Evolutionary conservation across 2,113 vertebrate genomes (phyloP), one percentile per base, ranked within the genome.

Genomic region (Alosa alosa): DNA sequence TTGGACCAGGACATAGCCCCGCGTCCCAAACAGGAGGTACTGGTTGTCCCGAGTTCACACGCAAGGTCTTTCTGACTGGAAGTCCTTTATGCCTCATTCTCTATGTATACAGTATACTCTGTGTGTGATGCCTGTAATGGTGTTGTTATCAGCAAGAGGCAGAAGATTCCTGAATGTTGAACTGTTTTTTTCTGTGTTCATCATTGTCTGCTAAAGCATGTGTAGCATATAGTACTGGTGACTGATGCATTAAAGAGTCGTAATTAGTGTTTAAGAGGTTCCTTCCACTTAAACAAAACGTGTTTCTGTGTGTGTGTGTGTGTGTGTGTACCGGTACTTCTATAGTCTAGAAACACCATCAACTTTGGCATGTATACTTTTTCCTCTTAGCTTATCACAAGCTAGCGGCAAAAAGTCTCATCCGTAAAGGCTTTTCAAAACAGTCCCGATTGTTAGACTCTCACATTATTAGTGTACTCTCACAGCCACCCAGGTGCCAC

Each of bases 1-100:
- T 96, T 88, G 97, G 97, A 99, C 94, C 96, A 97, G 91, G 97
- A 99, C 94, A 95, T 96, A 95, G 97, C 96, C 90, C 96, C 96
- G 91, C 96, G 97, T 94, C 97, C 97, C 95, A 99, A 98, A 94
- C 97, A 99, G 96, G 97, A 99, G 98, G 98, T 99, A 99, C 96
- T 96, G 89, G 89, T 89, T 90, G 91, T 90, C 68, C 87, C 55
- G 18, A 3, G 20, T 22, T 17, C 10, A 78, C 25, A 41, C 13
- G 36, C 36, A 39, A 78, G 72, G 72, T 78, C 72, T 78, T 39
- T 78, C 36, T 78, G 72, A 78, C 36, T 3, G 3, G 72, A 78
- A 78, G 72, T 41, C 72, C 31, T 78, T 36, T 78, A 36, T 36
- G 31, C 39, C 13, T 17, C 25, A 78, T 36, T 17, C 25, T 78